Percentiles rank a stretch among this genome's conserved stretches.
Conservation (phyloP, 2,888 invertebrate genomes). For the Pasiphila rectangulata region DNA sequence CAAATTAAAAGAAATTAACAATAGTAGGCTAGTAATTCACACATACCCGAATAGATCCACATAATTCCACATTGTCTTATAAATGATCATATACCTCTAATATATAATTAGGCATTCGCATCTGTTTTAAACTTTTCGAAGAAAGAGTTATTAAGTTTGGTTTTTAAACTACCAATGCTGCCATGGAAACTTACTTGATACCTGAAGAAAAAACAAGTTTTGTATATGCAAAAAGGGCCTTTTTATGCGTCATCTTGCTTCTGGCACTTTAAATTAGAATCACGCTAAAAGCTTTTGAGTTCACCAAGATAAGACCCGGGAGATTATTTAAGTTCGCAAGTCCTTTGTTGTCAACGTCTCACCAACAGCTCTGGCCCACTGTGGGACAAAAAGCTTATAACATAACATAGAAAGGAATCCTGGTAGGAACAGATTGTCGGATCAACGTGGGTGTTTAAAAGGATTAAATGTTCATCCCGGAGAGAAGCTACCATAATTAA, state of each 20-base stretch:
- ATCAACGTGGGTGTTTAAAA: constrained; percentile 13
- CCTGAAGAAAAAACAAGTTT: constrained; percentile 19
- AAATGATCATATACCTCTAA: too few species aligned
- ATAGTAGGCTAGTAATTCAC: too few species aligned
- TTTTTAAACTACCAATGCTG: too few species aligned
- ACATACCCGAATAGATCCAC: too few species aligned
- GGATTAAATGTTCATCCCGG: constrained; percentile 6
- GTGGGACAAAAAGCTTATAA: constrained; percentile 27
- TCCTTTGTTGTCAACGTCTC: constrained; percentile 23
- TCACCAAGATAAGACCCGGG: constrained; percentile 25
- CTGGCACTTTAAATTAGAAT: constrained; percentile 18
- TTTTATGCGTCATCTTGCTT: constrained; percentile 41
- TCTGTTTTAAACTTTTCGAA: too few species aligned
- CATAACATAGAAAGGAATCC: constrained; percentile 22
- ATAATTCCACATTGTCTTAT: too few species aligned
- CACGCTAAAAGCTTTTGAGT: constrained; percentile 22
- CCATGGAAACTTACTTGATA: too few species aligned
- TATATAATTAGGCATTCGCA: too few species aligned
- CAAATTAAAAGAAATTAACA: too few species aligned
- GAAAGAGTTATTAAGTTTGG: too few species aligned
- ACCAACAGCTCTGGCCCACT: constrained; percentile 28
- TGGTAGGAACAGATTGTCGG: constrained; percentile 16
- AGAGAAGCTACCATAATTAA: constrained; percentile 2
- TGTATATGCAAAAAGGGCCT: constrained; percentile 18
- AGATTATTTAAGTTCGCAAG: constrained; percentile 29